These are phyloP conservation scores for Zaprionus lachaisei DNA, from an alignment of 1,140 invertebrate genomes.

Conservation along the genomic window DNA sequence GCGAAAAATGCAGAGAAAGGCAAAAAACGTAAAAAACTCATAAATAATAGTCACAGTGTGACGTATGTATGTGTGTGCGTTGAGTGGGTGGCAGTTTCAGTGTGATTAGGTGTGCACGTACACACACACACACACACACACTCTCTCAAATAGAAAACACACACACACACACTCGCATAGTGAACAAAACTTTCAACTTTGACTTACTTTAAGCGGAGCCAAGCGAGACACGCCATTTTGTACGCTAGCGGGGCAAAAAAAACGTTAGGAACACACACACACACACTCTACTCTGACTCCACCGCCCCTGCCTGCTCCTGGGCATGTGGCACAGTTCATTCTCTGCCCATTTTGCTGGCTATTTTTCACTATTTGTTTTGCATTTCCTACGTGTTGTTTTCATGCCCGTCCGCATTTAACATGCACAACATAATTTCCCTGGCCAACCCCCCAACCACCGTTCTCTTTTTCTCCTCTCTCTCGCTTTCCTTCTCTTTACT, in stretches of 20 bases:
- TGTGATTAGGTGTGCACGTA: constrained; percentile 16
- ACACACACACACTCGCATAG: not conserved
- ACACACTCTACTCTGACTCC: not conserved
- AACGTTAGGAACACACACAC: constrained; percentile 10
- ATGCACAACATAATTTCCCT: constrained; percentile 69
- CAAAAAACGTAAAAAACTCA: constrained; percentile 74
- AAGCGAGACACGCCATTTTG: constrained; percentile 31
- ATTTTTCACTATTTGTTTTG: constrained; percentile 77
- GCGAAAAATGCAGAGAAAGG: constrained; percentile 71
- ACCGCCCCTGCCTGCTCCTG: not conserved
- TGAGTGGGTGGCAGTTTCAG: constrained; percentile 8
- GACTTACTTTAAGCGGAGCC: constrained; percentile 34
- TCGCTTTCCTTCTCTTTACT: not conserved
- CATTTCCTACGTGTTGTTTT: constrained; percentile 58
- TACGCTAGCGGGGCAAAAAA: constrained; percentile 6
- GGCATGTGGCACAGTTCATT: constrained; percentile 30
- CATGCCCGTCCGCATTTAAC: constrained; percentile 58
- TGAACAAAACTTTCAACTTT: constrained; percentile 41
- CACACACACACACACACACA: not conserved
- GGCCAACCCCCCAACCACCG: not conserved
- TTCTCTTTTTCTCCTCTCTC: not conserved
- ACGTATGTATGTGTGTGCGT: constrained; percentile 5
- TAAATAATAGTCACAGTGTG: constrained; percentile 67
- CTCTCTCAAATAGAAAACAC: not conserved
- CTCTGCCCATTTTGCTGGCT: constrained; percentile 49